Evolutionary conservation across 2,797 vertebrate species (phyloP).

Genomic region (Bufotes viridis): DNA sequence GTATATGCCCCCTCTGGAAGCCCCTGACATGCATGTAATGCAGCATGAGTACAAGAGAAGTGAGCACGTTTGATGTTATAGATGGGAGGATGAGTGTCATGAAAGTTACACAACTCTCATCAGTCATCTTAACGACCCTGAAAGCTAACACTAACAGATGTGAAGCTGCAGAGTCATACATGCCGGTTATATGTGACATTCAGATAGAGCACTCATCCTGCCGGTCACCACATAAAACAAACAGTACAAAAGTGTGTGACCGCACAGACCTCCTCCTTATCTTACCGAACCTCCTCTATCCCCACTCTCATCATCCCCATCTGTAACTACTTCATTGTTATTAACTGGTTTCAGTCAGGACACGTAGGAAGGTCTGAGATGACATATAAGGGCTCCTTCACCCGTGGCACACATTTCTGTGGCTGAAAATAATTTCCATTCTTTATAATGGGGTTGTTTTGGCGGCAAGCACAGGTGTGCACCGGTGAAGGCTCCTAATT

Average conservation of each 20-base stretch:
- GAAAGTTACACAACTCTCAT: conserved; percentile 4
- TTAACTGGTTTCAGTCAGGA: background rate
- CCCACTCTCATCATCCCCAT: background rate
- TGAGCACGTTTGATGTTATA: conserved; percentile 1
- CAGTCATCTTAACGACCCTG: conserved; percentile 24
- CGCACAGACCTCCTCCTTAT: background rate
- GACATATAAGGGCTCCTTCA: background rate
- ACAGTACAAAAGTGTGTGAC: background rate
- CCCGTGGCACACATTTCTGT: too few species aligned
- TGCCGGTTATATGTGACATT: background rate
- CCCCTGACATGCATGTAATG: background rate
- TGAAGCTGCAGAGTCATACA: background rate
- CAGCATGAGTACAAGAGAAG: background rate
- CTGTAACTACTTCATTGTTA: background rate
- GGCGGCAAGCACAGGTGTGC: too few species aligned
- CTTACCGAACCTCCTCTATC: too few species aligned
- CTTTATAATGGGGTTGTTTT: too few species aligned
- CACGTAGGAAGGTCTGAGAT: background rate
- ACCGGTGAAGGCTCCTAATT: too few species aligned
- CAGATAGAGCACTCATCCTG: background rate
- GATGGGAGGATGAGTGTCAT: background rate
- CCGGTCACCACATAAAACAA: too few species aligned
- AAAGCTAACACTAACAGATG: conserved; percentile 36
- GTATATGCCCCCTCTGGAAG: background rate
- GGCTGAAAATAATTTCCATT: too few species aligned